Evolutionary conservation across 2,113 vertebrate genomes (phyloP), one percentile per base, ranked within the genome.

Genomic region (Hypanus sabinus): DNA sequence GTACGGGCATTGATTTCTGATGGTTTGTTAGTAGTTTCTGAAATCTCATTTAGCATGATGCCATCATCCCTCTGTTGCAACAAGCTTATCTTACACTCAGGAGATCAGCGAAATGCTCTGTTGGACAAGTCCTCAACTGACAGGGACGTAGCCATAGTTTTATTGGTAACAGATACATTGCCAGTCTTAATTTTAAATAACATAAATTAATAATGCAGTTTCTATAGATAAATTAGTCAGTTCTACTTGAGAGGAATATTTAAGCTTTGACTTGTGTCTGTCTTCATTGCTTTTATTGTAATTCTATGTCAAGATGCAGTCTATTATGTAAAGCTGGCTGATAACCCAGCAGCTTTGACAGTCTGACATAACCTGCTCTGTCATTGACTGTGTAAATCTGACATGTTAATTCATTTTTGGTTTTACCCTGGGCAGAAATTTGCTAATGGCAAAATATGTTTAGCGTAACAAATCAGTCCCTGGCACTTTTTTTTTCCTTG

Each of bases 371-470:
- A 93, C 70, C 70, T 75, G n/a, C 73, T 93, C 27, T 93, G 91
- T 73, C 91, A 30, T 93, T 93, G 91, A 93, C 68, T 93, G 68
- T 93, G 68, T 71, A 93, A 73, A 71, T 93, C 70, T 93, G 91
- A 93, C 91, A 93, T 93, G 68, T 55, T 93, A 93, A 46, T 93
- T 46, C 70, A 73, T 93, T 73, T 93, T 93, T 68, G n/a, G 38
- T 93, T 73, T 93, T 93, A 46, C 65, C 68, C 24, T 93, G 3
- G 70, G 91, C 91, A 93, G 38, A 73, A 73, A 70, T 93, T 75
- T 93, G 91, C 91, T 93, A 75, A 93, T 93, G 91, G 68, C 91
- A 93, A 93, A 93, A 70, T 93, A 93, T 71, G 70, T 75, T 55
- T 93, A 38, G 70, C 73, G 70, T 73, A 93, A 27, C 30, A 65